Base-by-base conservation (phyloP, 2,797 vertebrate genomes). In the Synaphobranchus kaupii region DNA sequence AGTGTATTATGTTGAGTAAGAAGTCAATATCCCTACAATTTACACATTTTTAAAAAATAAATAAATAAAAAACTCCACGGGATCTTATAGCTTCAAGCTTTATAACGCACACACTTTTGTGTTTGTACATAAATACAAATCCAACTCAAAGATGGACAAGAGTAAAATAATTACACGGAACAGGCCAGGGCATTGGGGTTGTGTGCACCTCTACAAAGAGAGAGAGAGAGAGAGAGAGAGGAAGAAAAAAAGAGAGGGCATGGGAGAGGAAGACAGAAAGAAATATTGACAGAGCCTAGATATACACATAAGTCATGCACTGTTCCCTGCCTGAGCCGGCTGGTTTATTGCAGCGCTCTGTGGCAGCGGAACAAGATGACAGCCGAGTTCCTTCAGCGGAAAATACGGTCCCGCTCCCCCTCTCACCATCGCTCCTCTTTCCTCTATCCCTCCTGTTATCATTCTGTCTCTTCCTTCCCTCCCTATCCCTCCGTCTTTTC, bases 231-330 rank as follows among this genome's bases (percentile, higher is more conserved):
- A 80, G 84, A 88, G 92, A 76, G 39, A 89, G 89, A 84, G 39
- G 48, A n/a, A 31, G 85, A 84, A 48, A 80, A 54, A 90, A 86
- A 91, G 88, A 91, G 87, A 84, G 89, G 91, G 93, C 91, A 93
- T 93, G 94, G 93, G 60, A 89, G 90, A 85, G 93, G 91, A 92
- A 93, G 95, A 94, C 93, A 95, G 96, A 95, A 96, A 96, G 96
- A 97, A 95, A 96, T 96, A 97, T 96, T 97, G 96, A 96, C 96
- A 96, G 94, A 96, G 93, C 93, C 93, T 94, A 94, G 95, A 96
- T 96, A 96, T 94, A 96, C 95, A 95, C 95, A 96, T 96, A 96
- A 95, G 95, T 97, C 96, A 97, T 94, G 93, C 90, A 91, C 92
- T 93, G 94, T 92, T 92, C 93, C 91, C 94, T 89, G 94, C 93